Evolutionary conservation across 2,113 vertebrate genomes (phyloP), one percentile per base, ranked within the genome.

Genomic region (Lepus americanus): DNA sequence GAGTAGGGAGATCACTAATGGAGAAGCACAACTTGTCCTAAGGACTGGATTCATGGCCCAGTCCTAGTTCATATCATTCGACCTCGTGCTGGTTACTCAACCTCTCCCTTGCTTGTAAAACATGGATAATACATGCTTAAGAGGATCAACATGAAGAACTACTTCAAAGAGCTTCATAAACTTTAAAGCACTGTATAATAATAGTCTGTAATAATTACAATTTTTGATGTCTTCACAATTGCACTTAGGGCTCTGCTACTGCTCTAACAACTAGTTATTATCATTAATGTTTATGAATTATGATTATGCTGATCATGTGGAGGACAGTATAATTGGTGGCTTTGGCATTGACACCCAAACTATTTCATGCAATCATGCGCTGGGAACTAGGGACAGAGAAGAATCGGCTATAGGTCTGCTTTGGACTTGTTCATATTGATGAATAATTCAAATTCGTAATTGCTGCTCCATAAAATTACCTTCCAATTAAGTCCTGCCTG

Each of bases 201-300:
- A 9, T 87, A 77, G 23, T 81, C 59, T 79, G 61, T 79, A 92
- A 59, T 76, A 61, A 72, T 44, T 53, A 82, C 70, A 89, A 63
- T 81, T 94, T 67, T 27, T 59, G 7, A 74, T 27, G 29, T 64
- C 53, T 66, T 87, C 66, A 72, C 55, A 85, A 78, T 80, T 97
- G 87, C 88, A 87, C 19, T 83, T 89, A 61, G 11, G 36, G 36
- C 36, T 92, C 81, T 81, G 66, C 36, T 87, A 64, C 36, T 77
- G 44, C 27, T 70, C 14, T 12, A 91, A 94, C 7, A 63, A 84
- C 13, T 59, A 66, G 7, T 61, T 55, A 61, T 31, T 53, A 51
- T n/a, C 36, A 17, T n/a, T 87, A 69, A 3, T 63, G 83, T 55
- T 94, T 49, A 63, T 73, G 81, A 86, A 51, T 53, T 70, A n/a